Percentiles rank a stretch among this genome's conserved stretches.
These are phyloP conservation scores for Hydractinia echinata DNA, from an alignment of 30 jellyfish, hydroid and myxozoan genomes.

Conservation along the genomic window DNA sequence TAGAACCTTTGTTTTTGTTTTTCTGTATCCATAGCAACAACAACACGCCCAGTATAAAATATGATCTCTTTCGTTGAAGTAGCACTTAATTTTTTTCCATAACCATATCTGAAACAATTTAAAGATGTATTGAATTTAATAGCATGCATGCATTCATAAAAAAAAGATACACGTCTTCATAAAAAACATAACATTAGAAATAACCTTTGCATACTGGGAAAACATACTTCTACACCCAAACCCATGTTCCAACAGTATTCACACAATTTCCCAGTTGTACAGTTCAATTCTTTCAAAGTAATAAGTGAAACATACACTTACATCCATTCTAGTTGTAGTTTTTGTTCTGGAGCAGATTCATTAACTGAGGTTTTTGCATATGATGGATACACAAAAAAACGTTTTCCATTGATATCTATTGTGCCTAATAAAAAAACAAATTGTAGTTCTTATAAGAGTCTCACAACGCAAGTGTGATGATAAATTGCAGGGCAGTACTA, in stretches of 20 bases:
- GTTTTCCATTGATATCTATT: neutral
- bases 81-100: neutral
- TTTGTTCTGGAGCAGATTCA: neutral
- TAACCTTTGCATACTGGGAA: no score
- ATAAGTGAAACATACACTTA: neutral
- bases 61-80: neutral
- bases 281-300: no score
- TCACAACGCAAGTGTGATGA: no score
- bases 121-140: no score
- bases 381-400: slow-evolving; percentile 5
- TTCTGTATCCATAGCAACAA: slow-evolving; percentile 33
- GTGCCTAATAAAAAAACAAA: neutral
- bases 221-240: no score
- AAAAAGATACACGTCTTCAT: no score
- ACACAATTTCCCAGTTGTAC: no score
- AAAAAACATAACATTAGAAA: no score
- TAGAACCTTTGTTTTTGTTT: slow-evolving; percentile 18
- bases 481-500: no score
- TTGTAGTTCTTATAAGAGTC: no score
- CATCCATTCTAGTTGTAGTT: slow-evolving; percentile 9
- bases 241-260: no score
- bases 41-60: slow-evolving; percentile 20
- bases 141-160: no score
- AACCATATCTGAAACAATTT: slow-evolving; percentile 24
- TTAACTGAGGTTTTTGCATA: neutral